Evolutionary conservation across 2,888 invertebrate species (phyloP), one percentile per base, ranked within the genome.

Genomic region (Tenthredo distinguenda): DNA sequence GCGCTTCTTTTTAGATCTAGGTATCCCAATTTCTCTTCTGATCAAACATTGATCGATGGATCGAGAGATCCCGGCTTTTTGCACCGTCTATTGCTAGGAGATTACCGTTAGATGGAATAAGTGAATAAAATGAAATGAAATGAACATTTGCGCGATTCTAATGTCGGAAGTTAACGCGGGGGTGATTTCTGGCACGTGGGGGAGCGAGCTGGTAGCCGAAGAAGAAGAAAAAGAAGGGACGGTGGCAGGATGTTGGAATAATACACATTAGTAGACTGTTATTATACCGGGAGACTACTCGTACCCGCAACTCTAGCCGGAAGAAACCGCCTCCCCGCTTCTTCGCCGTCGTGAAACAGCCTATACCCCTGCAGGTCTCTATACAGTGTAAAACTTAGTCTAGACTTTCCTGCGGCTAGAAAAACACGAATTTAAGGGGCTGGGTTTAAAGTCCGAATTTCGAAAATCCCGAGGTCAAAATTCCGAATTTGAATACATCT

Each of bases 231-330:
- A 79, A 79, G 50, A 43, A 68, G n/a, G 37, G 88, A 89, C 81
- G 88, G 88, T 88, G 88, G 88, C 90, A 91, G 91, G 91, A 91
- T 91, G 91, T 91, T 88, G 86, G 89, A 90, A 91, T 91, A 89
- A 91, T 91, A 91, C 88, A 89, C 90, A 91, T 91, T 91, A 90
- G 87, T 37, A 31, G 34, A 76, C 85, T 72, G 83, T 89, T 87
- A 89, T 89, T 90, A 89, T 68, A 65, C 40, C 40, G 18, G 40
- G 26, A 40, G 37, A 37, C 81, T 62, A 81, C 81, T 65, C 81
- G 81, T 81, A 62, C 81, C 47, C 47, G 83, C 47, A 83, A 83
- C 71, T 83, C 68, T 83, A 83, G 83, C 83, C 83, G 83, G 83
- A 83, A 83, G 83, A 83, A 83, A 47, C 83, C 47, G n/a, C 83